Evolutionary conservation across 2,797 vertebrate species (phyloP).

Genomic region (Platalea minor): DNA sequence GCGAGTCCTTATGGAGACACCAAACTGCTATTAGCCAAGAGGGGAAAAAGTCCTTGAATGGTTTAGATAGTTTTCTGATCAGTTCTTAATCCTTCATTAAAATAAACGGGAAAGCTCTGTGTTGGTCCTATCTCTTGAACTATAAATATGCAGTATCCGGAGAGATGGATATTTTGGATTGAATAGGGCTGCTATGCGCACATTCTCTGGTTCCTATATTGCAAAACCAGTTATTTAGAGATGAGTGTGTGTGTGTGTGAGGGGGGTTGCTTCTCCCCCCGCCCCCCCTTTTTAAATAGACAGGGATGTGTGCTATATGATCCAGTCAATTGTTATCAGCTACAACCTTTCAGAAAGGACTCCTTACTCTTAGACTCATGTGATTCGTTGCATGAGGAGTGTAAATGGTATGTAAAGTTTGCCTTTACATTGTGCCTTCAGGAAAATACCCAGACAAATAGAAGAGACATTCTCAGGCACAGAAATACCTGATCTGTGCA

Average conservation of each 20-base stretch:
- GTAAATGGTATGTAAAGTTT: slow-evolving; percentile 28
- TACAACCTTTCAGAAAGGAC: neutral
- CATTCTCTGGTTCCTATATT: slow-evolving; percentile 38
- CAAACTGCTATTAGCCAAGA: slow-evolving; percentile 22
- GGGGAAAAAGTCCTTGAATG: slow-evolving; percentile 37
- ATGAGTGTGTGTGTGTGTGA: neutral
- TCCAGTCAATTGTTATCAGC: neutral
- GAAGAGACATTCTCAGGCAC: neutral
- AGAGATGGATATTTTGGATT: slow-evolving; percentile 53
- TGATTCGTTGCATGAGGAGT: slow-evolving; percentile 43
- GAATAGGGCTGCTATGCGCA: slow-evolving; percentile 6
- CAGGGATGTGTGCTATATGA: neutral
- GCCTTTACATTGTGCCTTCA: slow-evolving; percentile 23
- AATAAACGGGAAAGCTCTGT: slow-evolving; percentile 42
- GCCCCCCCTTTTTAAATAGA: neutral
- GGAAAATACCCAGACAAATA: slow-evolving; percentile 29
- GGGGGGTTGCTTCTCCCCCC: neutral
- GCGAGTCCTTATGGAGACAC: slow-evolving; percentile 48
- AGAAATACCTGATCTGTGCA: slow-evolving; percentile 5
- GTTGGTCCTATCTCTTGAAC: slow-evolving; percentile 15
- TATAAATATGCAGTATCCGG: slow-evolving; percentile 44
- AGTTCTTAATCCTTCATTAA: slow-evolving; percentile 47
- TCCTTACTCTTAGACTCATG: neutral
- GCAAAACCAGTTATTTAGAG: slow-evolving; percentile 61
- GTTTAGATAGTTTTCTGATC: slow-evolving; percentile 54